These are phyloP conservation scores for Xylocampa areola DNA, from an alignment of 2,888 invertebrate genomes.

Conservation along the genomic window DNA sequence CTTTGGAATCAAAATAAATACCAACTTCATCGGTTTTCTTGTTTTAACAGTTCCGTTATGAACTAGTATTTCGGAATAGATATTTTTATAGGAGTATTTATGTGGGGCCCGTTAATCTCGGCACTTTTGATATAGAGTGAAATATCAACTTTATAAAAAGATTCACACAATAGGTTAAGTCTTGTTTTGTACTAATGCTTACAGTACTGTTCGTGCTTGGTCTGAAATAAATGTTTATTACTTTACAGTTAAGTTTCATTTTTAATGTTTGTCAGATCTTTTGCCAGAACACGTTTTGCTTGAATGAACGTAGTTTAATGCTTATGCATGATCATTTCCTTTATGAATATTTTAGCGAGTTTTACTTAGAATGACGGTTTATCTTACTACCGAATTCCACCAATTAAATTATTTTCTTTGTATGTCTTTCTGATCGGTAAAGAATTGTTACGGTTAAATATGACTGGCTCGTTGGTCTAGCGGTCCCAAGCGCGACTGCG, in stretches of 20 bases:
- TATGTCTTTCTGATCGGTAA: too few species aligned
- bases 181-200: too few species aligned
- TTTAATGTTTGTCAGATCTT: background rate
- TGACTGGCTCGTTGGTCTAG: too few species aligned
- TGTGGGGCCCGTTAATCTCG: background rate
- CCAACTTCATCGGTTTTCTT: conserved; percentile 3
- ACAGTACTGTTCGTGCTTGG: too few species aligned
- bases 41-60: background rate
- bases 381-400: too few species aligned
- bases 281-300: conserved; percentile 8
- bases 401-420: too few species aligned
- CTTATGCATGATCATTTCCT: conserved; percentile 4
- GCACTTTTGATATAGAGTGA: background rate
- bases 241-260: too few species aligned
- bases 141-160: background rate
- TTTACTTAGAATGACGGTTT: background rate
- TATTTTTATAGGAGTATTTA: conserved; percentile 1
- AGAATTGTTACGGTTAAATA: too few species aligned
- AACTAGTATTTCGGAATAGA: conserved; percentile 5
- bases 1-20: conserved; percentile 21
- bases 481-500: too few species aligned
- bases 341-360: conserved; percentile 1
- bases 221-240: too few species aligned
- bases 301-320: conserved; percentile 6
- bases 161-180: too few species aligned